These are phyloP conservation scores for Sakesphorus luctuosus DNA, from an alignment of 2,113 vertebrate genomes.

Conservation along the genomic window DNA sequence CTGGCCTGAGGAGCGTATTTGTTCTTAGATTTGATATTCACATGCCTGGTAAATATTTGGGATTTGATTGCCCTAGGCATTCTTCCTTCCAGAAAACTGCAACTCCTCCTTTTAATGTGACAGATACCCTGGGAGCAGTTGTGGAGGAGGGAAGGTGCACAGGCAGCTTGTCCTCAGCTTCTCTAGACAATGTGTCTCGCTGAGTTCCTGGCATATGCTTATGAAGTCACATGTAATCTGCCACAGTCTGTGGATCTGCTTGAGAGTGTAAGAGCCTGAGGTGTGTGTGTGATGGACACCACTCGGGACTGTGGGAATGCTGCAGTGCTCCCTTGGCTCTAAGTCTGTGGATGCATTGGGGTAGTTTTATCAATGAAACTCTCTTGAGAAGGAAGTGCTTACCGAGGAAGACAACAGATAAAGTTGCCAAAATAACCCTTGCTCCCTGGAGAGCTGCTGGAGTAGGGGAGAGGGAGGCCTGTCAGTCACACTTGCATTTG, in stretches of 20 bases:
- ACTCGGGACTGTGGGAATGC: fast-evolving
- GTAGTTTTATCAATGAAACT: neutral
- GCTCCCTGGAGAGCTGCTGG: neutral
- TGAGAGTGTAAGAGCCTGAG: neutral
- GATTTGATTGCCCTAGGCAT: neutral
- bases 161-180: neutral
- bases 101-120: neutral
- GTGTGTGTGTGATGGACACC: fast-evolving
- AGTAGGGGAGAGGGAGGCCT: neutral
- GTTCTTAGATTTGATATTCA: neutral
- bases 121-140: neutral
- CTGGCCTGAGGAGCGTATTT: neutral
- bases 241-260: neutral
- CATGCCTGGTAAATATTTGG: neutral
- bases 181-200: neutral
- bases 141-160: neutral
- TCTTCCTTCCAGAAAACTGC: neutral
- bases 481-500: neutral
- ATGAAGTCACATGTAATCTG: fast-evolving
- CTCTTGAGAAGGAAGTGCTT: neutral
- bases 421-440: neutral
- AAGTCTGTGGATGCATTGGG: neutral
- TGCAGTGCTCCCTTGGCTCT: neutral
- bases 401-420: neutral
- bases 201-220: neutral